Evolutionary conservation across 2,797 vertebrate species (phyloP), one percentile per base, ranked within the genome.

Genomic region (Bryconaethiops microstoma): DNA sequence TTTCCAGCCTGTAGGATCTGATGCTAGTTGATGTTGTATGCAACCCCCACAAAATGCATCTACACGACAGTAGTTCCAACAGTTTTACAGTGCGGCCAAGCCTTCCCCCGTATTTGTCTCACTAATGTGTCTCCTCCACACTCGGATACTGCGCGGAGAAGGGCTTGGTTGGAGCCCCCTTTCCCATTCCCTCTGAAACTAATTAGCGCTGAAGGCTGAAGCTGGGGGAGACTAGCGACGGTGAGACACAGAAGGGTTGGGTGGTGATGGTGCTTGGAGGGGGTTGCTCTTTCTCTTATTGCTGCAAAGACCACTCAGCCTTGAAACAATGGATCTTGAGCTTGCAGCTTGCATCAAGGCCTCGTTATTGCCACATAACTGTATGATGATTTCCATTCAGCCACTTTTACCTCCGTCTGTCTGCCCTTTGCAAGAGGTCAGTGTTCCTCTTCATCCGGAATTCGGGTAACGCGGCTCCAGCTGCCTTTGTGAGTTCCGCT

Each of bases 141-240:
- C 86, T 90, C 70, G 77, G 82, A 80, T 88, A 88, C 83, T 88
- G 90, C 89, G 90, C 88, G 84, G 88, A 79, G 87, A 81, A 82
- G 87, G 88, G 91, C 90, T 91, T 90, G 59, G 42, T 85, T 89
- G 90, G 88, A 89, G 86, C 82, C 82, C 83, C 80, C 54, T 81
- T 78, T 84, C 76, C 78, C 86, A 90, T 92, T 96, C 96, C 95
- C 96, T 95, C 89, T 93, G 95, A 96, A 96, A 96, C 94, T 96
- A 96, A 96, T 96, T 96, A 96, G 87, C 86, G 86, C 94, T 95
- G 95, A 93, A 91, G 94, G 89, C 90, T 89, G 76, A 91, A 93
- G 91, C 87, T 81, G 85, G 90, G 91, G 88, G 90, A 90, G 85
- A 89, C 62, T 70, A 81, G 75, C 80, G 84, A 78, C 86, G 88